Evolutionary conservation across 1,140 invertebrate genomes (phyloP), one percentile per base, ranked within the genome.

Genomic region (Dendrolimus kikuchii): DNA sequence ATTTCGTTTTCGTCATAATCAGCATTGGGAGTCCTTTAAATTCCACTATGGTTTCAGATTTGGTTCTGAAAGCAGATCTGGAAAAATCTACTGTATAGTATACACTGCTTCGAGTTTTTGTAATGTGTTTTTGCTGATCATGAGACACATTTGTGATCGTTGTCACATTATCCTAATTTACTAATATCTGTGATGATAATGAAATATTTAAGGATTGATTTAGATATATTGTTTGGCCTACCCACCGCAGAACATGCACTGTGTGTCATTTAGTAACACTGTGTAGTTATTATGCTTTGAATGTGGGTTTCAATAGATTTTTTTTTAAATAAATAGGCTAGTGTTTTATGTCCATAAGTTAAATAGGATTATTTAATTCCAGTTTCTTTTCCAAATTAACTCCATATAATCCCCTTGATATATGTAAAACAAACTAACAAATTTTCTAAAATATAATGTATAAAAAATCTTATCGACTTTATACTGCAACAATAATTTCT

Each of bases 141-240:
- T 66, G 64, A 66, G 74, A 55, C 58, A 58, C 59, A 60, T 73
- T 61, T 74, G 74, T 76, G 77, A 78, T 72, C 56, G 41, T 51
- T 64, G 69, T 81, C 74, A 84, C 76, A 68, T 66, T 78, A 67
- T 80, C 69, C 77, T 81, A 79, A 72, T 77, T 55, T 72, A 78
- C 69, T 76, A 74, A 75, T 77, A 71, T 81, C 81, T 84, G 81
- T 84, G 81, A 84, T 84, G 73, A 74, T 75, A 70, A 76, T 64
- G 62, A 68, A 68, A 71, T 71, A 64, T 69, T 69, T 74, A 55
- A 68, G 68, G 62, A 71, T 66, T 67, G 64, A 54, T 64, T 60
- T 66, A 66, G 64, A 63, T 66, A 60, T 68, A 64, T 59, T 57
- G 71, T 76, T 82, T 70, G 76, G 81, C 74, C 74, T 81, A 78